Percentiles rank a stretch among this genome's conserved stretches.
Evolutionary conservation across 2,113 vertebrate genomes (phyloP).

Genomic region (Geococcyx californianus): DNA sequence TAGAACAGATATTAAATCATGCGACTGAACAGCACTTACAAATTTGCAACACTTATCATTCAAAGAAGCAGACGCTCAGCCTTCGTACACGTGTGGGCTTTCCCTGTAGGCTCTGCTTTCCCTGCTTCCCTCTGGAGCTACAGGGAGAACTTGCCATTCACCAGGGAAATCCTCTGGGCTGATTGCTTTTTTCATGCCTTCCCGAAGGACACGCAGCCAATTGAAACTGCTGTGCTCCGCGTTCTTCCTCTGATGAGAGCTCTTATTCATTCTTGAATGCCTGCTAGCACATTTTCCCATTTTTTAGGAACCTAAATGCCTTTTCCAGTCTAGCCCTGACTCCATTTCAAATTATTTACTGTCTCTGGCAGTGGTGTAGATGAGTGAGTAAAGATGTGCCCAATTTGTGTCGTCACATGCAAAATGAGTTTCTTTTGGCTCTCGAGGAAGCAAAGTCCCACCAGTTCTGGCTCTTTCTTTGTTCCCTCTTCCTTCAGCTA

Average conservation of each 20-base stretch:
- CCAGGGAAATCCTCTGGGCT: neutral
- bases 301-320: constrained; percentile 33
- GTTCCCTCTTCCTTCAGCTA: neutral
- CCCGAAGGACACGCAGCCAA: neutral
- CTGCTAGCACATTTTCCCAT: neutral
- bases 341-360: constrained; percentile 20
- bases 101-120: neutral
- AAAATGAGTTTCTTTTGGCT: constrained; percentile 26
- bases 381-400: neutral
- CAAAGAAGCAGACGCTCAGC: neutral
- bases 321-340: constrained; percentile 33
- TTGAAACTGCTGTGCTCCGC: fast-evolving
- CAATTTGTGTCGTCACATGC: neutral
- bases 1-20: neutral
- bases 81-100: neutral
- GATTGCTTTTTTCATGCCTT: neutral
- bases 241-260: neutral
- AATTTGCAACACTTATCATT: neutral
- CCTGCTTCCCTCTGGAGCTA: neutral
- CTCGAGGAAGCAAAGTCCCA: neutral
- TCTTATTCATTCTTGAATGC: constrained; percentile 1
- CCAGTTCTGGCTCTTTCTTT: neutral
- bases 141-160: neutral
- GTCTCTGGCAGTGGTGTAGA: neutral
- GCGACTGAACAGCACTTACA: neutral